These are phyloP conservation scores for Pristis pectinata DNA, from an alignment of 2,797 vertebrate genomes.

Conservation along the genomic window DNA sequence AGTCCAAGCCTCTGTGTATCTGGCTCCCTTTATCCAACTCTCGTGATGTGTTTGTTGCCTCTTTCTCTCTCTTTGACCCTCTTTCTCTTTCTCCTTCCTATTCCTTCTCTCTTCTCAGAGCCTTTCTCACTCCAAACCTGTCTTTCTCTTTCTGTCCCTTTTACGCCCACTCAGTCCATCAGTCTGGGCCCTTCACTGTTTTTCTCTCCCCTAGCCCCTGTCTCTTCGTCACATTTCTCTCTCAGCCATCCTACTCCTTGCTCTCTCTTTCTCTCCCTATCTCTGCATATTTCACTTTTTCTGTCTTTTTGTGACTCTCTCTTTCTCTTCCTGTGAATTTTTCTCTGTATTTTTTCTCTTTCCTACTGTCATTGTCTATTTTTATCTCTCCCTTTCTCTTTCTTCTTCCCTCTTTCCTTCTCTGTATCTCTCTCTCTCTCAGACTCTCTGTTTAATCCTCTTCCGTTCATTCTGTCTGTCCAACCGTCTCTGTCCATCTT, in stretches of 20 bases:
- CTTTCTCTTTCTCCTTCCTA: too few relatives aligned
- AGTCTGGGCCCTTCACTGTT: background rate
- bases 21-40: too few relatives aligned
- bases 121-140: too few relatives aligned
- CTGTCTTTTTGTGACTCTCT: too few relatives aligned
- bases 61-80: background rate
- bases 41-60: too few relatives aligned
- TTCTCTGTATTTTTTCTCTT: background rate
- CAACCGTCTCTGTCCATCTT: background rate
- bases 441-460: background rate
- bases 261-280: too few relatives aligned
- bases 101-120: too few relatives aligned
- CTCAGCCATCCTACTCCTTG: background rate
- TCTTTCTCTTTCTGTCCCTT: background rate
- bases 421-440: background rate
- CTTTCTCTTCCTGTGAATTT: background rate
- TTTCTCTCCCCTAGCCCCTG: background rate
- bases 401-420: background rate
- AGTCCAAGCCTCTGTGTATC: too few relatives aligned
- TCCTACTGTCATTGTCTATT: background rate
- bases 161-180: background rate
- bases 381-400: background rate
- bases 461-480: background rate
- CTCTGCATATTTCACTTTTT: background rate
- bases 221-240: background rate